Conservation (phyloP, 2,113 vertebrate genomes). For the Regulus satrapa region DNA sequence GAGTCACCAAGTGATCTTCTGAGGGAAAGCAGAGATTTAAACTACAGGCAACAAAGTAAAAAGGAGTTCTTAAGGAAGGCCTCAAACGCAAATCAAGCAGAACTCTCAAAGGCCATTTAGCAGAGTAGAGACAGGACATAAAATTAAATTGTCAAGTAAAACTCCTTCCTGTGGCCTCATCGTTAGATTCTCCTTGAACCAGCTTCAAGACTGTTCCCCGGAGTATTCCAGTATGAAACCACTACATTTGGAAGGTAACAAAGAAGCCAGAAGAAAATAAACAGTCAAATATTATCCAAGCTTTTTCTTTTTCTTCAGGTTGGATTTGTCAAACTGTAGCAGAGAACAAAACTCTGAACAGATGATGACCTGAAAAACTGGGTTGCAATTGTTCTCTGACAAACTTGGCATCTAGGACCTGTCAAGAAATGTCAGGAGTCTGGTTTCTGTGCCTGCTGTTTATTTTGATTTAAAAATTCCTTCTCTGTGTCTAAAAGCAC, state of each 20-base stretch:
- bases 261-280: background rate
- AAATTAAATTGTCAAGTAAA: background rate
- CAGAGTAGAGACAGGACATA: background rate
- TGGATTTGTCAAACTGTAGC: background rate
- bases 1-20: background rate
- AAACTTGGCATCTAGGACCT: background rate
- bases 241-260: background rate
- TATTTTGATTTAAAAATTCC: background rate
- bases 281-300: background rate
- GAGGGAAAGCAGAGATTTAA: background rate
- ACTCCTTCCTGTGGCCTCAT: background rate
- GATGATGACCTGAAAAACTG: background rate
- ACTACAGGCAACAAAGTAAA: background rate
- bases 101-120: background rate
- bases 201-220: background rate
- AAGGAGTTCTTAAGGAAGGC: background rate
- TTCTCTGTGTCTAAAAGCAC: background rate
- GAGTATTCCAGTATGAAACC: background rate
- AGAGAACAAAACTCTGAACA: background rate
- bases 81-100: background rate
- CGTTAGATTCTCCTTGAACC: background rate
- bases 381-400: background rate
- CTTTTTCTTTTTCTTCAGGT: background rate
- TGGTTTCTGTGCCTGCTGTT: background rate
- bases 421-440: background rate